Base-by-base conservation (phyloP, 2,797 vertebrate species). In the Neopelma chrysocephalum region DNA sequence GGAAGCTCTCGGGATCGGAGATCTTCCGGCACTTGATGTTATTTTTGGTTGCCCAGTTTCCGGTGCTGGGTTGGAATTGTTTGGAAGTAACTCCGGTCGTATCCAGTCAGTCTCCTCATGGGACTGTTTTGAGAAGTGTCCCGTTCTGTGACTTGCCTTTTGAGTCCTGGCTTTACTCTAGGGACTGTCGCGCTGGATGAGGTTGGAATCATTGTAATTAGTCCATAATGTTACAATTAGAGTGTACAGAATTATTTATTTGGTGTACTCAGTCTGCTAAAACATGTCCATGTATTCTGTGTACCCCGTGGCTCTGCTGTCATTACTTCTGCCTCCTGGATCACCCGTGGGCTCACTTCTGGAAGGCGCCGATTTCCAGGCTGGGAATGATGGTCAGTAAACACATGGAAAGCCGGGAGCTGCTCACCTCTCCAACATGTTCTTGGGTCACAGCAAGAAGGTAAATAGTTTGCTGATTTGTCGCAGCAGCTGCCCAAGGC, bases 171-270 rank as follows among this genome's bases (percentile, higher is more conserved):
- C 66, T 90, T 93, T 81, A 71, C 82, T 25, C 66, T 32, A 36
- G 68, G 82, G 61, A 66, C 92, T 77, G 71, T 84, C 42, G 32
- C 32, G 14, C 36, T 22, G 57, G 70, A 27, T 21, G 87, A 89
- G 70, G 75, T 82, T 50, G n/a, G 79, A 79, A 76, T 65, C 68
- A 22, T 93, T 96, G 96, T 91, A 93, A 92, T 97, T 97, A 96
- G 80, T 87, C 76, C 94, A 89, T 96, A 96, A 95, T 48, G 10
- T 97, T 77, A 78, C 45, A 18, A 78, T 91, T 83, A 96, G 89
- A 97, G 90, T 97, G 97, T 98, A 97, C 95, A 97, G 97, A 96
- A 64, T 97, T 98, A 98, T 98, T 98, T 98, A 98, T 98, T 98
- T 98, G 96, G 94, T 98, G 94, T 98, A 98, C 89, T 97, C 96